Evolutionary conservation across 1,140 invertebrate species (phyloP).

Genomic region (Odontomachus brunneus): DNA sequence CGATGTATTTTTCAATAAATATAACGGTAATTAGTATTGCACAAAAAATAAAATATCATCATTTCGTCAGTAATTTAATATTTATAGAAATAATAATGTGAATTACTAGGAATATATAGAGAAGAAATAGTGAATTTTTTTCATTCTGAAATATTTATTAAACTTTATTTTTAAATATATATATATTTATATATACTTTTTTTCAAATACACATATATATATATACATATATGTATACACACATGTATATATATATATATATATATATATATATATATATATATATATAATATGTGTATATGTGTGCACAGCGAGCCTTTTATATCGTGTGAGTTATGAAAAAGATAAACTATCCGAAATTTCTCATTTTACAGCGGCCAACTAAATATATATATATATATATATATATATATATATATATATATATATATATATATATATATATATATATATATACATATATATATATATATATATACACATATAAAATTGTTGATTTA

Average conservation of each 20-base stretch:
- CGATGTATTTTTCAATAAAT: too few species aligned
- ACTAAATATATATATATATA: too few species aligned
- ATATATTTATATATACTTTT: too few species aligned
- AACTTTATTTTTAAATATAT: conserved; percentile 58
- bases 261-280: neutral
- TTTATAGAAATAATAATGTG: neutral
- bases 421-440: too few species aligned
- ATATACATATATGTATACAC: neutral
- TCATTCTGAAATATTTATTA: conserved; percentile 57
- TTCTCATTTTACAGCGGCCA: conserved; percentile 32
- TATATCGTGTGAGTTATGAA: conserved; percentile 38
- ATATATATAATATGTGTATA: neutral
- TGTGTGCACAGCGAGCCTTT: conserved; percentile 10
- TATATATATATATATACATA: too few species aligned
- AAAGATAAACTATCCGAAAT: conserved; percentile 39
- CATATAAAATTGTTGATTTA: too few species aligned
- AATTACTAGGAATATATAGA: neutral
- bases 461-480: too few species aligned
- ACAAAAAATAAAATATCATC: neutral
- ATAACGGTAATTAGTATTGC: too few species aligned
- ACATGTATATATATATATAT: neutral
- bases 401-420: too few species aligned
- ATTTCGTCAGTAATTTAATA: neutral
- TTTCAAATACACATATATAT: neutral
- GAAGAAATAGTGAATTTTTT: conserved; percentile 13